Evolutionary conservation across 1,140 invertebrate species (phyloP).

Genomic region (Drosophila nigrodunni): DNA sequence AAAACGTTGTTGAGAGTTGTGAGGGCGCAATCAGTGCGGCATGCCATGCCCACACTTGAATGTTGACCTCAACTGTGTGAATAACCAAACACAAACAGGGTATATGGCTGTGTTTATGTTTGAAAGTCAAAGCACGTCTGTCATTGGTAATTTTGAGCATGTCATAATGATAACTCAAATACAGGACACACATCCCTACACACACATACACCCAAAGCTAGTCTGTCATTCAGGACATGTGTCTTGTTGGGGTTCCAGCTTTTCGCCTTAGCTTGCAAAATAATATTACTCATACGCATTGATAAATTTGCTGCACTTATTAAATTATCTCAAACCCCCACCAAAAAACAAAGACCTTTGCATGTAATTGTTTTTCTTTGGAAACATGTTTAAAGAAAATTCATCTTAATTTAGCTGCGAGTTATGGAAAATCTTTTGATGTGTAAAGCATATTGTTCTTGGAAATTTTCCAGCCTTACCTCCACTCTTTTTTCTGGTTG

Average conservation of each 20-base stretch:
- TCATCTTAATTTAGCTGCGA: neutral
- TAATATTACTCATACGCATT: conserved; percentile 8
- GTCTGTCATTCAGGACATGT: conserved; percentile 38
- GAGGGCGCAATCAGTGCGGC: conserved; percentile 45
- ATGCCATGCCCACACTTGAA: conserved; percentile 1
- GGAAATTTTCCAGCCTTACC: conserved; percentile 12
- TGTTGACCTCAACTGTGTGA: conserved; percentile 34
- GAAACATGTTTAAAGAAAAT: neutral
- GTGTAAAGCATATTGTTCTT: conserved; percentile 1
- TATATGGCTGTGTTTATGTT: conserved; percentile 16
- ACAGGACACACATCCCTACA: conserved; percentile 33
- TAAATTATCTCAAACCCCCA: conserved; percentile 51
- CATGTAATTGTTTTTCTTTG: conserved; percentile 56
- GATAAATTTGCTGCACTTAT: conserved; percentile 52
- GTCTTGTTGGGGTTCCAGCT: conserved; percentile 1
- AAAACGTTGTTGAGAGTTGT: conserved; percentile 32
- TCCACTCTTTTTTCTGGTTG: neutral
- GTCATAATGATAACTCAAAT: conserved; percentile 81
- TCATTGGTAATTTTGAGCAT: conserved; percentile 82
- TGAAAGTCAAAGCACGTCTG: conserved; percentile 71
- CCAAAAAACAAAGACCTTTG: conserved; percentile 33
- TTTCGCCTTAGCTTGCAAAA: conserved; percentile 9
- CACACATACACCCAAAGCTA: neutral
- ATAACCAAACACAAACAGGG: neutral
- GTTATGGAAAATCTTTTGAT: conserved; percentile 10